Base-by-base conservation (phyloP, 2,113 vertebrate genomes). In the Bubo scandiacus region DNA sequence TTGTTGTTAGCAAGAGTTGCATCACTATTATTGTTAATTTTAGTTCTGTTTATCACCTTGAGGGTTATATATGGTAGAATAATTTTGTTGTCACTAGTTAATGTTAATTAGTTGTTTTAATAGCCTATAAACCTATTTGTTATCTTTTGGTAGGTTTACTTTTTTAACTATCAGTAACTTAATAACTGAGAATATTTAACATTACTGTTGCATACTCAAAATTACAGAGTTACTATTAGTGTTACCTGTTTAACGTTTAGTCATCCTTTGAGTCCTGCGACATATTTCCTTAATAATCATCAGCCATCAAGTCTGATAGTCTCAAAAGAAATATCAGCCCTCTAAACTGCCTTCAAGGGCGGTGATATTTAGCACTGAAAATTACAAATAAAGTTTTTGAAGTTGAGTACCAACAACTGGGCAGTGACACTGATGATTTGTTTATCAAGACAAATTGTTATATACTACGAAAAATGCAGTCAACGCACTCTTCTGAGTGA, bases 241-340 rank as follows among this genome's bases (percentile, higher is more conserved):
- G 99, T 99, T 99, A 99, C 99, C 99, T 99, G 99, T 98, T 99
- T 99, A 99, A 98, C 97, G 99, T 99, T 99, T 99, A 99, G 99
- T 99, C 99, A 99, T 99, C 99, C 99, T 99, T 99, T 99, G 98
- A 99, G 98, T 99, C 98, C 99, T 98, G 98, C 98, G 98, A 99
- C 98, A 99, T 99, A 99, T 98, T 99, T 98, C 98, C 99, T 99
- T 99, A 99, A 99, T 98, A 99, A 99, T 99, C 98, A 99, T 99
- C 99, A 98, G 99, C 98, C 99, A 99, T 98, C 99, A 98, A 99
- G 98, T 99, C 99, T 99, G 99, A 99, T 99, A 99, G 99, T 99
- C 99, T 99, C 99, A 99, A 98, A 99, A 99, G 98, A 99, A 98
- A 99, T 98, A 99, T 99, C 98, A 99, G 98, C 98, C 98, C 94